phyloP scores from a whole-genome alignment of 1,140 invertebrate genomes.

The Drosophila pseudoobscura region DNA sequence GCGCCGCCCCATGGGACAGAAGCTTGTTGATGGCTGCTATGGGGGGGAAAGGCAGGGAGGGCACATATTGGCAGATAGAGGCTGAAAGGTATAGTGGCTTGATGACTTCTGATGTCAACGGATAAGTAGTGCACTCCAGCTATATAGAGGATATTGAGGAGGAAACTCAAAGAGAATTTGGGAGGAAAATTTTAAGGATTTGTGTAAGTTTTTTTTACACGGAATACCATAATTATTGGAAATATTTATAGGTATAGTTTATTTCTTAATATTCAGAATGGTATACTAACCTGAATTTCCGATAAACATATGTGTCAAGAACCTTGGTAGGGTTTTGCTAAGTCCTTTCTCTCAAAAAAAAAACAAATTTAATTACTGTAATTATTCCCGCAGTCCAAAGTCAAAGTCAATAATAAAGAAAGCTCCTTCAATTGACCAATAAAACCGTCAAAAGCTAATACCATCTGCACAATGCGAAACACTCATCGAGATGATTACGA shows the following conservation, averaged over 20 bases:
- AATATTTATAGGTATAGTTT: too few species aligned
- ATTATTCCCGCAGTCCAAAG: slow-evolving; percentile 4
- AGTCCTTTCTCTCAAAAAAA: slow-evolving; percentile 1
- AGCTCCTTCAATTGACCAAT: slow-evolving; percentile 47
- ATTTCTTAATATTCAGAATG: too few species aligned
- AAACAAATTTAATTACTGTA: slow-evolving; percentile 21
- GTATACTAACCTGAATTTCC: too few species aligned
- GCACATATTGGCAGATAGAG: slow-evolving; percentile 35
- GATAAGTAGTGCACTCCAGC: slow-evolving; percentile 38
- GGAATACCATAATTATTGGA: too few species aligned
- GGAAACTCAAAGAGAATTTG: background rate
- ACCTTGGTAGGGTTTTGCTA: too few species aligned
- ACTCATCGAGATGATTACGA: slow-evolving; percentile 25
- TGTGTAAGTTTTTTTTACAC: background rate
- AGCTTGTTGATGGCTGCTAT: slow-evolving; percentile 1
- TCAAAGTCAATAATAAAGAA: slow-evolving; percentile 28
- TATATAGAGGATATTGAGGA: background rate
- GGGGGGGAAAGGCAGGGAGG: background rate
- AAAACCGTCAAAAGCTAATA: slow-evolving; percentile 51
- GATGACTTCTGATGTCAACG: slow-evolving; percentile 68
- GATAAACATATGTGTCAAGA: too few species aligned
- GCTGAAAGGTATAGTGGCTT: slow-evolving; percentile 28
- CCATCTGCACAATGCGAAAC: slow-evolving; percentile 46
- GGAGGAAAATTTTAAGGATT: background rate
- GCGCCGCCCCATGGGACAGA: slow-evolving; percentile 35